Base-by-base conservation (phyloP, 2,797 vertebrate genomes). In the Otolemur crassicaudatus region DNA sequence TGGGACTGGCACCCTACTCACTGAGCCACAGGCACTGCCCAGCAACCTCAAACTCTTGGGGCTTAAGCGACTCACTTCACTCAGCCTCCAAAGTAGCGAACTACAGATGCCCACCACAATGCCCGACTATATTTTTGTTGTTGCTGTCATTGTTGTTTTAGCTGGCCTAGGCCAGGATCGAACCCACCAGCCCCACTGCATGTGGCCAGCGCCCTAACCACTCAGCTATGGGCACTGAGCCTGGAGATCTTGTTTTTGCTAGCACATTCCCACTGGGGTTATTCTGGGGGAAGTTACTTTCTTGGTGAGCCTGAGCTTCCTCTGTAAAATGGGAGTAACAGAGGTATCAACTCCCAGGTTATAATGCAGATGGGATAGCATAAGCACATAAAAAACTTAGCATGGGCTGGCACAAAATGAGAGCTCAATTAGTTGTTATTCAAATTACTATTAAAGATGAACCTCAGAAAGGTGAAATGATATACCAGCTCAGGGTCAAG, bases 281-380 rank as follows among this genome's bases (percentile, higher is more conserved):
- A 72, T 29, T 46, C n/a, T 77, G 56, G 65, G 67, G 27, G 58
- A 85, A 89, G n/a, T n/a, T n/a, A 86, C 65, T 80, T 58, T 43
- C 79, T 76, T 1, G 1, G 29, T 13, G 14, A 89, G 19, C 29
- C 49, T 67, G 37, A 75, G 82, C 40, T 14, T 94, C 56, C 29
- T 93, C 69, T 84, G 34, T 87, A 91, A 88, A 94, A 79, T 13
- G 56, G 56, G 65, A 40, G n/a, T 86, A 43, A 76, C 69, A 49
- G 37, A 11, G 69, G 60, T 34, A 63, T 29, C 67, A 58, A 3
- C 34, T 83, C 8, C 60, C 29, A 6, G 43, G 29, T 16, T 60
- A 46, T 79, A 61, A 83, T 34, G 70, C 85, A 80, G 46, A 75
- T 14, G 27, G 87, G 23, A 29, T 12, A 56, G 81, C n/a, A 23